Evolutionary conservation across 2,797 vertebrate genomes (phyloP).

Genomic region (Hemibagrus guttatus): DNA sequence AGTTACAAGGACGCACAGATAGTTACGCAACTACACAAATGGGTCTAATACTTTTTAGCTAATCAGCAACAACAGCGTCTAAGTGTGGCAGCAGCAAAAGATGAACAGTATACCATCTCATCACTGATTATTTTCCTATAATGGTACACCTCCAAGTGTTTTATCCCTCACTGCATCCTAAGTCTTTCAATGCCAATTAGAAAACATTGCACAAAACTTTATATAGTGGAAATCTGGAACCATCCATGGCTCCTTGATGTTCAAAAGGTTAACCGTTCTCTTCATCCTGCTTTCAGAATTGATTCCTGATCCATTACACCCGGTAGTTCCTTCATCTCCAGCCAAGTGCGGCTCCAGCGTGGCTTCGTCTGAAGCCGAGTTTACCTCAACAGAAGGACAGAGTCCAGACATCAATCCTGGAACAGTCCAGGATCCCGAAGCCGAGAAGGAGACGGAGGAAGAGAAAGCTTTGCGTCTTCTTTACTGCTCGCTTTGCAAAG

Average conservation of each 20-base stretch:
- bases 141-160: neutral
- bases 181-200: neutral
- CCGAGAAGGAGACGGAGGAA: slow-evolving; percentile 83
- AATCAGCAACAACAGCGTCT: neutral
- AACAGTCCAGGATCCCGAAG: slow-evolving; percentile 69
- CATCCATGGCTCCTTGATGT: neutral
- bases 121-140: neutral
- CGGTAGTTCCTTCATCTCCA: slow-evolving; percentile 52
- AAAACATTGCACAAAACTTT: neutral
- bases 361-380: slow-evolving; percentile 68
- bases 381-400: slow-evolving; percentile 71
- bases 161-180: neutral
- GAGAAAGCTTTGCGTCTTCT: slow-evolving; percentile 92
- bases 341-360: slow-evolving; percentile 65
- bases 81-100: neutral
- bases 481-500: slow-evolving; percentile 98
- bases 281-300: slow-evolving; percentile 64
- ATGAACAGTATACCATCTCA: neutral
- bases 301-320: slow-evolving; percentile 47
- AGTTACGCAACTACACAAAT: neutral
- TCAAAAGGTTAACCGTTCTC: neutral
- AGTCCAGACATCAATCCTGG: slow-evolving; percentile 56
- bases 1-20: neutral
- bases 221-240: neutral
- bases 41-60: neutral